Evolutionary conservation across 2,113 vertebrate genomes (phyloP), one percentile per base, ranked within the genome.

Genomic region (Gymnogyps californianus): DNA sequence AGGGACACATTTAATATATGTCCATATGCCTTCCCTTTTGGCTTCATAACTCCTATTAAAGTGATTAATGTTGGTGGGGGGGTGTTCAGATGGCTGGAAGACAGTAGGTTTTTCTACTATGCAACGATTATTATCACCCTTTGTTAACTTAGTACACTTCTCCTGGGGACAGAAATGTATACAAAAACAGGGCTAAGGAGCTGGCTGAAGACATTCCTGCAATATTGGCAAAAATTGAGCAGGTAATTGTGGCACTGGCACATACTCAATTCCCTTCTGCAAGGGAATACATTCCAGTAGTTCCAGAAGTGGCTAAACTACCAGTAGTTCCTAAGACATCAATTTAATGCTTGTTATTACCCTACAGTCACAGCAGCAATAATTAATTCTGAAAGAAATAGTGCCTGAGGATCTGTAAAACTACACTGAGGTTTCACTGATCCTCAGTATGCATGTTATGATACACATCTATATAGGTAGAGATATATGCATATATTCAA

Each of bases 351-450:
- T 77, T 87, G 89, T 89, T 87, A 84, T 87, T 82, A 75, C 31
- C 81, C 52, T 80, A 40, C 46, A 89, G 86, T 66, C 71, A 90
- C 66, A 92, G 67, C 17, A 81, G 79, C 34, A 92, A 40, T 79
- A 88, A 83, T 83, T 93, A 92, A 76, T 88, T 90, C 70, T 83
- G 82, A 90, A 90, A 78, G 51, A 87, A 94, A 78, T 32, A 83
- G 58, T n/a, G 52, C 57, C 87, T 86, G 31, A 86, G 79, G 58
- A 76, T 49, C 52, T 85, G 31, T 52, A 74, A 90, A 93, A 65
- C 62, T 36, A 51, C 47, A 31, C 52, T 18, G 49, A 79, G 16
- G 36, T 87, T 91, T 81, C n/a, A 75, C 10, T 87, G 65, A 87
- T 67, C 16, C 54, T 77, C 54, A 57, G 67, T 13, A 69, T 31